Percentiles rank a stretch among this genome's conserved stretches.
Conservation (phyloP, 64 coral and sea anemone genomes). For the Pocillopora verrucosa region DNA sequence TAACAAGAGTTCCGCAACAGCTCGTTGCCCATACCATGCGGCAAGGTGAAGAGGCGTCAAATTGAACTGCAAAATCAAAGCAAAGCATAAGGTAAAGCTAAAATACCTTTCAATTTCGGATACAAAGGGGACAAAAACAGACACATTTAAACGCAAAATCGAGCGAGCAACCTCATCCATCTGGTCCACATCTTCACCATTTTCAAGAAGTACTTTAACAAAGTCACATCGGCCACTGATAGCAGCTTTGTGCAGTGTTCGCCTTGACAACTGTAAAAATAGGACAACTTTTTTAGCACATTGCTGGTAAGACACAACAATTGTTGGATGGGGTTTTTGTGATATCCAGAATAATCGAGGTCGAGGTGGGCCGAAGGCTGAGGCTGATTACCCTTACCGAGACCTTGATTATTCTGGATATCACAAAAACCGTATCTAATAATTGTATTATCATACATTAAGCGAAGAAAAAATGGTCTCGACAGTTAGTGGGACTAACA, state of each 20-base stretch:
- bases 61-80: background rate
- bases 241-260: background rate
- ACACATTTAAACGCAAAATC: background rate
- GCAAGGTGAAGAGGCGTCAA: slow-evolving; percentile 9
- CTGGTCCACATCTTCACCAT: slow-evolving; percentile 8
- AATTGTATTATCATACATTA: no score
- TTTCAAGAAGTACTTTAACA: slow-evolving; percentile 20
- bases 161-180: background rate
- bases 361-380: no score
- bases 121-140: no score
- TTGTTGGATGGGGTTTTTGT: no score
- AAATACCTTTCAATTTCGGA: no score
- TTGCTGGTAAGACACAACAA: no score
- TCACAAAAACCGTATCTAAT: no score
- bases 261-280: background rate
- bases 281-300: background rate
- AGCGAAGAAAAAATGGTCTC: no score
- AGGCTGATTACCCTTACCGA: no score
- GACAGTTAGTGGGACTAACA: no score
- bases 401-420: no score
- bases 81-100: background rate
- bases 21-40: background rate
- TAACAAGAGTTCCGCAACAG: slow-evolving; percentile 8
- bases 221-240: background rate
- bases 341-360: no score